Evolutionary conservation across 2,888 invertebrate genomes (phyloP), one percentile per base, ranked within the genome.

Genomic region (Archips crataeganus): DNA sequence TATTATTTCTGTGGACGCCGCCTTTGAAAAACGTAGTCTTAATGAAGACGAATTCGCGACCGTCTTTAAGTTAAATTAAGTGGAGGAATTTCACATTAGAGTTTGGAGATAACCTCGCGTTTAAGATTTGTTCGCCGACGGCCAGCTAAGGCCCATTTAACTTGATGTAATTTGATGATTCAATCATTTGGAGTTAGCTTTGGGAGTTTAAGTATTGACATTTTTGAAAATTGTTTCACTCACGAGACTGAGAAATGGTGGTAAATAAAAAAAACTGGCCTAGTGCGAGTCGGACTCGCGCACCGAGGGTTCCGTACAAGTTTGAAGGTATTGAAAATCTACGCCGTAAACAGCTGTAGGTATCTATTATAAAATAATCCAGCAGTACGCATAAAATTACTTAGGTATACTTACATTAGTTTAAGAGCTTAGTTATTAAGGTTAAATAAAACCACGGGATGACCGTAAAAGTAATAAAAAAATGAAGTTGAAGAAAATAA

Each of bases 41-140:
- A 73, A 73, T 73, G 73, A 73, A 73, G 73, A 73, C 73, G 68
- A 60, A 73, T 73, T 73, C 68, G 73, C 73, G 36, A 39, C 68
- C 73, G 68, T 73, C 73, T 69, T 73, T 73, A 73, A 73, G 68
- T 73, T 73, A 73, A 73, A 73, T 73, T 73, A 73, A 73, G 68
- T 69, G 73, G 64, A 69, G 73, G 49, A 68, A 63, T 70, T 51
- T 59, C 73, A 73, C 73, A 73, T 73, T 73, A 73, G 68, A 63
- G 66, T 63, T 63, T 51, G 65, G 9, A 68, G 73, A 73, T 73
- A 73, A 73, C 68, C 63, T 49, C 47, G 57, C 62, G 61, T 42
- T 66, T 59, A 45, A 49, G 61, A 70, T 75, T 71, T 59, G 62
- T n/a, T 13, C 15, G 39, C 69, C 13, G 69, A 36, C 62, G 72